These are phyloP conservation scores for Athalia rosae DNA, from an alignment of 2,888 invertebrate species.

Conservation along the genomic window DNA sequence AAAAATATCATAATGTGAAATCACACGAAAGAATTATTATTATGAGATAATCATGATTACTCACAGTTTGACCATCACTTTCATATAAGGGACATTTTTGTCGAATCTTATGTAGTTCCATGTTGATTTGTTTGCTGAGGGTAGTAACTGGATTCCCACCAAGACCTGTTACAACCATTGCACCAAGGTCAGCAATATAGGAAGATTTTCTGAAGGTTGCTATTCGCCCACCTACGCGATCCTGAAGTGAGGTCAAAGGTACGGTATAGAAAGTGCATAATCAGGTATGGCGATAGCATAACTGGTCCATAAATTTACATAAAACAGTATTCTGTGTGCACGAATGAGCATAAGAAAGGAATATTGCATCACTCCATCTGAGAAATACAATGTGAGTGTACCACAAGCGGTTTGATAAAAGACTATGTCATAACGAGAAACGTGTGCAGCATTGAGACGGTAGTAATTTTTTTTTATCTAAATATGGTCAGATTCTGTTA, in stretches of 20 bases:
- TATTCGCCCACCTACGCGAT: constrained; percentile 97
- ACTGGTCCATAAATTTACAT: background rate
- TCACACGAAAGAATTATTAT: constrained; percentile 15
- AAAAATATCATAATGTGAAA: background rate
- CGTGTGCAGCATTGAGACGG: background rate
- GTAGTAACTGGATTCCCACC: constrained; percentile 98
- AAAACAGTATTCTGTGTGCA: background rate
- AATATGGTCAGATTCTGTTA: constrained; percentile 11
- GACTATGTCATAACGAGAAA: background rate
- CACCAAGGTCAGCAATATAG: constrained; percentile 87
- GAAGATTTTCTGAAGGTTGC: constrained; percentile 95
- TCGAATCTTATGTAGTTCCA: constrained; percentile 95
- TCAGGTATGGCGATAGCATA: background rate
- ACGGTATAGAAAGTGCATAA: background rate
- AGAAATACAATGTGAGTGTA: background rate
- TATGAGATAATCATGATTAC: constrained; percentile 49
- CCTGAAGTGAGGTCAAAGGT: constrained; percentile 72
- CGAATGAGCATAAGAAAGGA: background rate
- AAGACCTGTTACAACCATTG: constrained; percentile 98
- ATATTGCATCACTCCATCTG: background rate
- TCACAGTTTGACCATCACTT: constrained; percentile 92
- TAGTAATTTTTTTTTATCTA: background rate
- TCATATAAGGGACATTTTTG: constrained; percentile 98
- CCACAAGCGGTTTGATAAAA: constrained; percentile 12
- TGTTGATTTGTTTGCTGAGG: constrained; percentile 95